A percentile compares a stretch with the other conserved stretches of the same genome.
Evolutionary conservation across 2,113 vertebrate genomes (phyloP).

Genomic region (Embiotoca jacksoni): DNA sequence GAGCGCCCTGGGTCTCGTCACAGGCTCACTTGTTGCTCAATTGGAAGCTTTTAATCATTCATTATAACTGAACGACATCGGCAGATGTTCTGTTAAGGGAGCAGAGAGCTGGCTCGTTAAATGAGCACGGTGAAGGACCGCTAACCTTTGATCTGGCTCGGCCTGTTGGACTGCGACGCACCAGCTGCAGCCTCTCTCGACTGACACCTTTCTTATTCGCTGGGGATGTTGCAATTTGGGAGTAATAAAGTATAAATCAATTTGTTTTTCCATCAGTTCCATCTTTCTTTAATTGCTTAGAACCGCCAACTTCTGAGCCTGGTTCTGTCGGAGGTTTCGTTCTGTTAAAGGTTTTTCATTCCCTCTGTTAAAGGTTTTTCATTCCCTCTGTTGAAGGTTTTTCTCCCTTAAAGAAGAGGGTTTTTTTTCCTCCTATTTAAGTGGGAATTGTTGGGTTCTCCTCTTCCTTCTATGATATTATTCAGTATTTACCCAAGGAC

Average conservation of each 20-base stretch:
- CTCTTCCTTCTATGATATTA: background rate
- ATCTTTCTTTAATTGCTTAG: background rate
- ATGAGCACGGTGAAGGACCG: slow-evolving; percentile 6
- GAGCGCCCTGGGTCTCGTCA: slow-evolving; percentile 27
- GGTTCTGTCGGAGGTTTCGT: no score
- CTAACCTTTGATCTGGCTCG: slow-evolving; percentile 35
- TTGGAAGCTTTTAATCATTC: slow-evolving; percentile 67
- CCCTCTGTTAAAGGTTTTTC: no score
- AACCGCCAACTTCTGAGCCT: no score
- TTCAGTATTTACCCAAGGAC: background rate
- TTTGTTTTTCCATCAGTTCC: background rate
- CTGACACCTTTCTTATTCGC: background rate
- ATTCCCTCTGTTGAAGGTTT: no score
- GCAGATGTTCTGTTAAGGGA: slow-evolving; percentile 65
- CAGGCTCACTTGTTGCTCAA: slow-evolving; percentile 49
- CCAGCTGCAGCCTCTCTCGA: slow-evolving; percentile 24
- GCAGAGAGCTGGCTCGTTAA: slow-evolving; percentile 46
- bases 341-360: no score
- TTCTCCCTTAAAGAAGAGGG: no score
- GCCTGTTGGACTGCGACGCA: slow-evolving; percentile 20
- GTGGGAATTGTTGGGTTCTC: no score
- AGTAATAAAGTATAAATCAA: slow-evolving; percentile 8
- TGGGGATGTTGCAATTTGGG: slow-evolving; percentile 1
- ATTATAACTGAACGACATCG: slow-evolving; percentile 43
- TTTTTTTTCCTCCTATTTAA: no score